These are phyloP conservation scores for Lasioglossum villosulum DNA, from an alignment of 2,888 invertebrate genomes.

Conservation along the genomic window DNA sequence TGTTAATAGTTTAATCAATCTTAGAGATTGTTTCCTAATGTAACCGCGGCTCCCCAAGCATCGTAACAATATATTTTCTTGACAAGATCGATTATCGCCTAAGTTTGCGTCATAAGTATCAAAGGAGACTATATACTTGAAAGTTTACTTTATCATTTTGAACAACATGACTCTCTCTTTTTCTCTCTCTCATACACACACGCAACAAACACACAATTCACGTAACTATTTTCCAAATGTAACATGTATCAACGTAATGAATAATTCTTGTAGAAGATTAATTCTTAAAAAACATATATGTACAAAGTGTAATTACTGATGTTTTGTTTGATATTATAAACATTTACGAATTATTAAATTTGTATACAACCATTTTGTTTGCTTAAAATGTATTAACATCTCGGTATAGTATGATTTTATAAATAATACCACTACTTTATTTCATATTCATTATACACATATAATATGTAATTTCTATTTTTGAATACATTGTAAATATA, in stretches of 20 bases:
- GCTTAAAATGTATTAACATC: slow-evolving; percentile 27
- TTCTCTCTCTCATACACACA: too few relatives aligned
- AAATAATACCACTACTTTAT: slow-evolving; percentile 17
- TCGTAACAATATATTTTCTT: slow-evolving; percentile 9
- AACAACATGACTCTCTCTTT: not conserved
- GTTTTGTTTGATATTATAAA: slow-evolving; percentile 34
- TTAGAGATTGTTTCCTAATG: not conserved
- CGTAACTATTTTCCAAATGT: slow-evolving; percentile 29
- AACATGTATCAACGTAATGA: slow-evolving; percentile 17
- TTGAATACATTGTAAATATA: slow-evolving; percentile 22
- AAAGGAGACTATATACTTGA: slow-evolving; percentile 38
- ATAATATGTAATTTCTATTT: slow-evolving; percentile 8
- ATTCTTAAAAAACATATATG: slow-evolving; percentile 27
- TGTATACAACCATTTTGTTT: slow-evolving; percentile 38
- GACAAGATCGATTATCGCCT: slow-evolving; percentile 28
- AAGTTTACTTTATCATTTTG: slow-evolving; percentile 26
- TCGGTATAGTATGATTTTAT: slow-evolving; percentile 33
- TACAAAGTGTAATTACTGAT: slow-evolving; percentile 58
- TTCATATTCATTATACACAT: slow-evolving; percentile 15
- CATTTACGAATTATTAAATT: slow-evolving; percentile 38
- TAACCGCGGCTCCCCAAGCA: not conserved
- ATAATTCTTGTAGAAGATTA: slow-evolving; percentile 7
- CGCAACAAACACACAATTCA: slow-evolving; percentile 7
- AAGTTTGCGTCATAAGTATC: slow-evolving; percentile 14
- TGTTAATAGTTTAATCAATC: not conserved